Evolutionary conservation across 53 echinoderm and acorn worm species (phyloP), one percentile per base, ranked within the genome.

Genomic region (Arbacia lixula): DNA sequence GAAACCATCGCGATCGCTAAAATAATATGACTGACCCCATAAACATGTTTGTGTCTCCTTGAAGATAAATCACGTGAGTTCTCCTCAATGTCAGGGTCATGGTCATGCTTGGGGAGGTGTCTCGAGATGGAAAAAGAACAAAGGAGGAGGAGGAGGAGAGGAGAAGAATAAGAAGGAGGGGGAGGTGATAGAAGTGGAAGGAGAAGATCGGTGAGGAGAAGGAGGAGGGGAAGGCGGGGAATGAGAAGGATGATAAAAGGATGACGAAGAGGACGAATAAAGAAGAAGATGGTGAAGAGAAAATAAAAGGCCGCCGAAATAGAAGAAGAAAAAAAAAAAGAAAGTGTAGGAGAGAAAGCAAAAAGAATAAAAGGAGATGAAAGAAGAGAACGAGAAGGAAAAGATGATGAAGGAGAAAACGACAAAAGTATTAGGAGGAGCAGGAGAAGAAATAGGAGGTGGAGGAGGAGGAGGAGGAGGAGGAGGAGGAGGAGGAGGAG

Each of bases 41-140:
- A 69, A 69, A 69, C 69, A 69, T 69, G 40, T 69, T 69, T 69
- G 43, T 69, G 28, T 41, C 22, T 42, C 10, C 3, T 43, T n/a
- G n/a, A n/a, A n/a, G n/a, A n/a, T n/a, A n/a, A n/a, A n/a, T n/a
- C n/a, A n/a, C n/a, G n/a, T n/a, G n/a, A n/a, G n/a, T n/a, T n/a
- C n/a, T n/a, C n/a, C n/a, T n/a, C n/a, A n/a, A n/a, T n/a, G n/a
- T n/a, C n/a, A n/a, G n/a, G n/a, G n/a, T n/a, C n/a, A n/a, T n/a
- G n/a, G n/a, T n/a, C n/a, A n/a, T n/a, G n/a, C n/a, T n/a, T n/a
- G n/a, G n/a, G n/a, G n/a, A n/a, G n/a, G n/a, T n/a, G n/a, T n/a
- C n/a, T n/a, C n/a, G n/a, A n/a, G n/a, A n/a, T n/a, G n/a, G n/a
- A n/a, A n/a, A n/a, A n/a, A n/a, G n/a, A n/a, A n/a, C n/a, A n/a